Conservation (phyloP, 2,888 invertebrate species). For the Rhingia rostrata region DNA sequence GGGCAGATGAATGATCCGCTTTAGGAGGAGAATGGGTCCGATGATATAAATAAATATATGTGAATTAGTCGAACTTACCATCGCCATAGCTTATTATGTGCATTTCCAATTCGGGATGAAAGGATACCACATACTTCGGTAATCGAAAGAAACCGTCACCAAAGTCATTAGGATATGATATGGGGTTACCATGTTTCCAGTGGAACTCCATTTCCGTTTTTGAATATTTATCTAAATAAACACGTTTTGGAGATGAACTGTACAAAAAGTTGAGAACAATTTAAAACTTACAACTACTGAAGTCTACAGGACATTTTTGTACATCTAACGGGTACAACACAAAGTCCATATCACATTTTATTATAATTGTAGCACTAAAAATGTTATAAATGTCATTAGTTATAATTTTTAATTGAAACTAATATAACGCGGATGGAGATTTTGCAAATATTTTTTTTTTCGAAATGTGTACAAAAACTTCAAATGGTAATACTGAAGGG, state of each 20-base stretch:
- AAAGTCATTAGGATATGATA: slow-evolving; percentile 84
- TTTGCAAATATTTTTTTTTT: no score
- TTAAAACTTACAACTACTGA: slow-evolving; percentile 86
- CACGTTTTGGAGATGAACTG: background rate
- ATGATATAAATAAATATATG: no score
- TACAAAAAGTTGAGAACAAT: background rate
- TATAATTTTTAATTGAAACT: slow-evolving; percentile 9
- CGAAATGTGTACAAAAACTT: no score
- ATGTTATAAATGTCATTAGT: background rate
- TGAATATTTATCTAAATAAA: slow-evolving; percentile 85
- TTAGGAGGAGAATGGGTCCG: slow-evolving; percentile 22
- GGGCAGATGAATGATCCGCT: slow-evolving; percentile 86
- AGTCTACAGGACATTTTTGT: slow-evolving; percentile 86
- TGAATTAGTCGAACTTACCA: slow-evolving; percentile 81
- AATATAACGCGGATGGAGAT: background rate
- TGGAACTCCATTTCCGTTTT: slow-evolving; percentile 86
- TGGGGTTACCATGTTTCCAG: slow-evolving; percentile 85
- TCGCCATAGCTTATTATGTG: slow-evolving; percentile 86
- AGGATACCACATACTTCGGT: slow-evolving; percentile 87
- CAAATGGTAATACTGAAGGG: no score
- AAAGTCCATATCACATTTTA: slow-evolving; percentile 88
- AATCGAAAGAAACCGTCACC: slow-evolving; percentile 85
- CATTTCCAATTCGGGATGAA: slow-evolving; percentile 85
- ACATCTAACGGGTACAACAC: slow-evolving; percentile 86
- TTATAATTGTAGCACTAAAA: slow-evolving; percentile 86